Base-by-base conservation (phyloP, 2,113 vertebrate genomes). In the Reinhardtius hippoglossoides region DNA sequence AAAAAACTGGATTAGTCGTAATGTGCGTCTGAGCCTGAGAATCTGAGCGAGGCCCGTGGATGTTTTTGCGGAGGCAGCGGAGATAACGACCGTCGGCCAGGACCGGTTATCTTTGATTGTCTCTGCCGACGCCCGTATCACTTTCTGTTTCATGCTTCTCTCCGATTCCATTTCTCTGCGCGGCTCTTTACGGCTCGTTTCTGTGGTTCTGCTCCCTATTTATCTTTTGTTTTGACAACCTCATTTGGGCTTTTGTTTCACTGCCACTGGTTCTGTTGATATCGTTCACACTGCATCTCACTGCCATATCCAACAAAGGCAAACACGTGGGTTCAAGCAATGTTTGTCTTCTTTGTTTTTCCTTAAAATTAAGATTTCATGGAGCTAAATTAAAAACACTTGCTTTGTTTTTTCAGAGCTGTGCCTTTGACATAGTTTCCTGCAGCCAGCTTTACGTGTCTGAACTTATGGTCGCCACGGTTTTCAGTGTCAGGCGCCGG, bases 91-190 rank as follows among this genome's bases (percentile, higher is more conserved):
- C 0, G 0, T 73, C 59, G 42, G 62, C 74, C 59, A 56, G 56
- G 42, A 68, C 1, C 56, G 8, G 61, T 35, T 44, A 16, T 44
- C 79, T 79, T 64, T 76, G 83, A 81, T 67, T 63, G 54, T 61
- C 35, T 1, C 69, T 31, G 63, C 66, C 10, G 64, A 69, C 27
- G 35, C 40, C 44, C 18, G 6, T 10, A 57, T 60, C 58, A 2
- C 66, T 62, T 60, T 35, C 57, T 59, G 23, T 52, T 67, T 70
- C 64, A 52, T 71, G 46, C 7, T 14, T 37, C 23, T 55, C 9
- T 74, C 69, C 40, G 13, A 42, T 42, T 42, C 40, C 12, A 3
- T 12, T 3, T 78, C 52, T 63, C 56, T 40, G 40, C 67, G 15
- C 18, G 24, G 3, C 5, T 54, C 4, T 74, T 50, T 23, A 23